A percentile compares a stretch with the other conserved stretches of the same genome.
phyloP scores from a whole-genome alignment of 2,888 invertebrate species.

The Icerya purchasi region DNA sequence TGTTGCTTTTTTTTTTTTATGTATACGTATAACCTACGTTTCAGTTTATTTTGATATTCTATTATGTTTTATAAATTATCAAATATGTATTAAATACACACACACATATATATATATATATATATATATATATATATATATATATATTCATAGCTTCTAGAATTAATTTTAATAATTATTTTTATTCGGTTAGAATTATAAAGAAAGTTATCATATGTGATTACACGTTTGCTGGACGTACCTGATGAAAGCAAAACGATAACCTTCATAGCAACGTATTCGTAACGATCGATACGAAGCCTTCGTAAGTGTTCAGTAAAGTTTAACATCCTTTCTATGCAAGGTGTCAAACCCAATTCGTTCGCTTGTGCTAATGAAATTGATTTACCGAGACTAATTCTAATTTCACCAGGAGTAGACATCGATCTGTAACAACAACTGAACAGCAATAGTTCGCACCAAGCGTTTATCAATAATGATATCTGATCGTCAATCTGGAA shows the following conservation, averaged over 20 bases:
- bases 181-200: background rate
- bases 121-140: too few species aligned
- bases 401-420: slow-evolving; percentile 69
- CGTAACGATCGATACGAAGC: slow-evolving; percentile 78
- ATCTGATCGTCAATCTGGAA: slow-evolving; percentile 91
- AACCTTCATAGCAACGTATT: slow-evolving; percentile 91
- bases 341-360: slow-evolving; percentile 56
- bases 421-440: slow-evolving; percentile 89
- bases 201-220: background rate
- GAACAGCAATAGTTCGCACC: slow-evolving; percentile 80
- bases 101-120: too few species aligned
- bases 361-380: slow-evolving; percentile 42
- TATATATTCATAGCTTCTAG: too few species aligned
- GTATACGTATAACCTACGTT: too few species aligned
- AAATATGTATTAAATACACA: too few species aligned
- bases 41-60: too few species aligned
- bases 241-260: slow-evolving; percentile 79
- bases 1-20: too few species aligned
- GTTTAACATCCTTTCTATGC: slow-evolving; percentile 84
- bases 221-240: slow-evolving; percentile 27
- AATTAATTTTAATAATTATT: background rate
- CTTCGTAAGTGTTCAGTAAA: slow-evolving; percentile 80
- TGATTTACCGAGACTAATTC: slow-evolving; percentile 42
- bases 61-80: too few species aligned
- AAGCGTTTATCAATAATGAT: slow-evolving; percentile 84